Evolutionary conservation across 2,113 vertebrate species (phyloP).

Genomic region (Embiotoca jacksoni): DNA sequence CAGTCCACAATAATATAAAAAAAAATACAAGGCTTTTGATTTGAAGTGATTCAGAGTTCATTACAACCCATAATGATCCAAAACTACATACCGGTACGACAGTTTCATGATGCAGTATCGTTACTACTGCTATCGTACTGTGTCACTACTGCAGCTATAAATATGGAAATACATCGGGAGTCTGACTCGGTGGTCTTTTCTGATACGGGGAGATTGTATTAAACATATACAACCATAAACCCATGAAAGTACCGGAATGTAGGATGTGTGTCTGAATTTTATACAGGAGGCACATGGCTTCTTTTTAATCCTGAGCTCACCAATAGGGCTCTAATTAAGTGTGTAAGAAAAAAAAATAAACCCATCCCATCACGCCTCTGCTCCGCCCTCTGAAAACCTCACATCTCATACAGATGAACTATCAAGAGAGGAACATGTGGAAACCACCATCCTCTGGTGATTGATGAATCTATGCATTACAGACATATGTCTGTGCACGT

Average conservation of each 20-base stretch:
- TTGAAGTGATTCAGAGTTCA: no score
- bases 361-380: constrained; percentile 8
- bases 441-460: constrained; percentile 3
- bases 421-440: constrained; percentile 4
- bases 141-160: neutral
- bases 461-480: constrained; percentile 16
- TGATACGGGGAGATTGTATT: neutral
- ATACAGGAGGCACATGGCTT: constrained; percentile 19
- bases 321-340: neutral
- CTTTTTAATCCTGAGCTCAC: neutral
- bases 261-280: constrained; percentile 9
- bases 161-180: neutral
- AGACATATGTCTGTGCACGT: neutral
- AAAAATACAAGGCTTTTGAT: no score
- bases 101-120: neutral
- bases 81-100: neutral
- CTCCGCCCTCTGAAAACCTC: neutral
- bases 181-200: constrained; percentile 12
- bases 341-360: constrained; percentile 6
- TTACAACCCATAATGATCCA: no score
- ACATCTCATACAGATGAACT: neutral
- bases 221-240: constrained; percentile 9
- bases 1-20: no score
- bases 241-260: neutral
- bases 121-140: neutral